A percentile compares a stretch with the other conserved stretches of the same genome.
These are phyloP conservation scores for Larimichthys polyactis DNA, from an alignment of 2,113 vertebrate genomes.

Conservation along the genomic window DNA sequence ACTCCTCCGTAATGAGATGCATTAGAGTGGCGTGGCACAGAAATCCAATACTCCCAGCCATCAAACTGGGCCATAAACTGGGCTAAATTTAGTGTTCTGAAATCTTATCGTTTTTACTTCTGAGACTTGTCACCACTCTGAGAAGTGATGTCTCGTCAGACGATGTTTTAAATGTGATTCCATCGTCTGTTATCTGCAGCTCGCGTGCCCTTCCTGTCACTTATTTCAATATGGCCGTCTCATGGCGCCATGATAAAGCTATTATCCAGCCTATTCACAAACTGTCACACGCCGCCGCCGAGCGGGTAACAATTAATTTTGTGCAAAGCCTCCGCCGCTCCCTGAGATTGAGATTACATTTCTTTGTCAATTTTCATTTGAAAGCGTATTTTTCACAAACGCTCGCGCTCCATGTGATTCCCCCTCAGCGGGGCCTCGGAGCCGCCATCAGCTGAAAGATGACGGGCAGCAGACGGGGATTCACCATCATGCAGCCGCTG, in stretches of 20 bases:
- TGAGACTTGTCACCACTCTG: slow-evolving; percentile 33
- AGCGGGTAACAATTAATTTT: slow-evolving; percentile 75
- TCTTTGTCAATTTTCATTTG: slow-evolving; percentile 72
- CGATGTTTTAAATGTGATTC: slow-evolving; percentile 42
- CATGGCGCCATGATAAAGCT: slow-evolving; percentile 70
- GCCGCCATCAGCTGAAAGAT: not conserved
- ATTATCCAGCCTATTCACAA: slow-evolving; percentile 73
- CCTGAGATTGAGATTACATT: slow-evolving; percentile 63
- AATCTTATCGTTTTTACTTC: slow-evolving; percentile 42
- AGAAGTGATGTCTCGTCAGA: slow-evolving; percentile 49
- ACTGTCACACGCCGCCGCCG: slow-evolving; percentile 63
- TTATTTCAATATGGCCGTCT: slow-evolving; percentile 56
- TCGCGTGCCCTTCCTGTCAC: slow-evolving; percentile 51
- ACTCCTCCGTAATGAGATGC: slow-evolving; percentile 49
- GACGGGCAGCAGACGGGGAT: not conserved
- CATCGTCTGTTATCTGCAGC: slow-evolving; percentile 42
- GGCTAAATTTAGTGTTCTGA: slow-evolving; percentile 36
- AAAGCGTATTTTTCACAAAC: slow-evolving; percentile 67
- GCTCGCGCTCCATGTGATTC: slow-evolving; percentile 64
- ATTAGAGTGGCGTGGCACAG: slow-evolving; percentile 44
- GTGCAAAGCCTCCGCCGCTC: slow-evolving; percentile 48
- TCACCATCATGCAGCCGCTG: not conserved
- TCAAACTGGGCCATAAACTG: slow-evolving; percentile 12
- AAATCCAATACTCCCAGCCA: slow-evolving; percentile 50
- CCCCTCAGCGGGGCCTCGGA: slow-evolving; percentile 56